Conservation (phyloP, 1,140 invertebrate genomes). For the Cydia amplana region DNA sequence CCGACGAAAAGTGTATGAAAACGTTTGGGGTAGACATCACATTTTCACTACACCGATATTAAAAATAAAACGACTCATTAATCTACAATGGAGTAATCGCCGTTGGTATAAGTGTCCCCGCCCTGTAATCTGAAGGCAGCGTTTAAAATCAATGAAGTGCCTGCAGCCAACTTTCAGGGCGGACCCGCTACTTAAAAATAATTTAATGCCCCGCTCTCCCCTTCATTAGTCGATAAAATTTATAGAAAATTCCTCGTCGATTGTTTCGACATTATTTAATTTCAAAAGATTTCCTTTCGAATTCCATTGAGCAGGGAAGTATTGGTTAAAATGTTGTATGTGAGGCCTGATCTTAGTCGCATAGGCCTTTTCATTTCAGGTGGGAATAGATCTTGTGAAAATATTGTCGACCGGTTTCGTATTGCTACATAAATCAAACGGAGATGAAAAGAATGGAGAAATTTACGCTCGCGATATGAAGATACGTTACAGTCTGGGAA, state of each 20-base stretch:
- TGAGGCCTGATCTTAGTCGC: not conserved
- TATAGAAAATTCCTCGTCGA: constrained; percentile 49
- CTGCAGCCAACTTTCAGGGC: constrained; percentile 35
- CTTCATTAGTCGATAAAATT: constrained; percentile 51
- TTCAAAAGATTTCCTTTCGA: constrained; percentile 22
- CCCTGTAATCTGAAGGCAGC: not conserved
- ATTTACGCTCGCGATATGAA: constrained; percentile 17
- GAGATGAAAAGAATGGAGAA: constrained; percentile 16
- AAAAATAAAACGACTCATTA: not conserved
- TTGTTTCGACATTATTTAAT: constrained; percentile 40
- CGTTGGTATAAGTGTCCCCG: not conserved
- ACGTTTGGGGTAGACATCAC: too few relatives aligned
- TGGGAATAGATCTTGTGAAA: not conserved
- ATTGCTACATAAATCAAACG: constrained; percentile 22
- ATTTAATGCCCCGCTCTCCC: constrained; percentile 48
- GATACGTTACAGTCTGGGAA: constrained; percentile 10
- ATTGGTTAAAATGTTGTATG: not conserved
- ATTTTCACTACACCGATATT: too few relatives aligned
- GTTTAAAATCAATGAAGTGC: constrained; percentile 52
- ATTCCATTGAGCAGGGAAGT: not conserved
- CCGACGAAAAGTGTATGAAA: too few relatives aligned
- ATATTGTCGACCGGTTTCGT: constrained; percentile 18
- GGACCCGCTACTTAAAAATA: constrained; percentile 55
- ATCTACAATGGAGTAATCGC: not conserved
- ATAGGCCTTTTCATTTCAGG: not conserved